phyloP scores from a whole-genome alignment of 2,888 invertebrate genomes.

The Hirtodrosophila cameraria region DNA sequence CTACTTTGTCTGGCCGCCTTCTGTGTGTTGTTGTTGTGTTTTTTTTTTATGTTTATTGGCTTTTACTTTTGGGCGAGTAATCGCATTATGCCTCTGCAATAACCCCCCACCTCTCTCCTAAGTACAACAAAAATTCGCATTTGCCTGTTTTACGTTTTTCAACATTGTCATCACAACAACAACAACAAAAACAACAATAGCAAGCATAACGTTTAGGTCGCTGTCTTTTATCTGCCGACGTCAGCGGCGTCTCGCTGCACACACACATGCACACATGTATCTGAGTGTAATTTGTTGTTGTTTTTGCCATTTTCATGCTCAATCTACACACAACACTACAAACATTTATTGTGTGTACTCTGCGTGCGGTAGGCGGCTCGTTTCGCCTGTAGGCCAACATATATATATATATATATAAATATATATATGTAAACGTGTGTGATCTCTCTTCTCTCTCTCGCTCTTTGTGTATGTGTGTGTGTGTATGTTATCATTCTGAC shows the following conservation, averaged over 20 bases:
- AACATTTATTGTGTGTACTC: slow-evolving; percentile 36
- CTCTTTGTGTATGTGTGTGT: slow-evolving; percentile 14
- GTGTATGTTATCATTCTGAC: slow-evolving; percentile 73
- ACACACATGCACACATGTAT: slow-evolving; percentile 14
- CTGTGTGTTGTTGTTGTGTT: slow-evolving; percentile 5
- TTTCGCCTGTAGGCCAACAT: slow-evolving; percentile 45
- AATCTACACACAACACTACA: slow-evolving; percentile 47
- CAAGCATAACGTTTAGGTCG: slow-evolving; percentile 30
- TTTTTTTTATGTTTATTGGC: slow-evolving; percentile 34
- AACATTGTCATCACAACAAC: slow-evolving; percentile 40
- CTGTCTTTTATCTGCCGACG: slow-evolving; percentile 60
- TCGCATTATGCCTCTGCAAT: slow-evolving; percentile 20
- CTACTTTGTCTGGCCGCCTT: slow-evolving; percentile 28
- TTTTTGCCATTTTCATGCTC: slow-evolving; percentile 62
- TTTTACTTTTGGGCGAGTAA: slow-evolving; percentile 55
- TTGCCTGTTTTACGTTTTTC: slow-evolving; percentile 39
- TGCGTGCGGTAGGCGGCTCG: slow-evolving; percentile 30
- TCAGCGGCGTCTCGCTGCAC: slow-evolving; percentile 57
- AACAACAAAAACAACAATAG: slow-evolving; percentile 12
- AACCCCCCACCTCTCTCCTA: background rate
- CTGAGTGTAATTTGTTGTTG: slow-evolving; percentile 3
- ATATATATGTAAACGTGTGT: slow-evolving; percentile 28
- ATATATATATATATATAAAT: no score
- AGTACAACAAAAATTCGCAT: slow-evolving; percentile 6
- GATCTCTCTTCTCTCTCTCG: slow-evolving; percentile 14